Conservation (phyloP, 2,797 vertebrate genomes). For the Malurus leucopterus region DNA sequence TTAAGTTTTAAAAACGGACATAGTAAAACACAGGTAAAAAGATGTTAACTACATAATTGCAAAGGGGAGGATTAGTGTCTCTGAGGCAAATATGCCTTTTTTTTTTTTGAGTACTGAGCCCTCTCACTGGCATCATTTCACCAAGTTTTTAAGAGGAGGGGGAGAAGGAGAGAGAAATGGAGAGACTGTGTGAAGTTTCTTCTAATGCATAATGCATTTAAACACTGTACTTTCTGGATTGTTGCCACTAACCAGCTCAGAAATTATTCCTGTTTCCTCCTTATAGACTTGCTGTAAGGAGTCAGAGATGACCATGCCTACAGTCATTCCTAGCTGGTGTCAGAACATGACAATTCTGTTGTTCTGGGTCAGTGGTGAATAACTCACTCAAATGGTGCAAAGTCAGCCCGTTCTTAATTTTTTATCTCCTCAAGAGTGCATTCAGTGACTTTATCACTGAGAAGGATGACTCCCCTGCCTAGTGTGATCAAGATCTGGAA, state of each 20-base stretch:
- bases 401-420: constrained; percentile 78
- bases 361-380: constrained; percentile 72
- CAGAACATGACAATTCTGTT: constrained; percentile 51
- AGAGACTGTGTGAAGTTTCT: background rate
- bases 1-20: background rate
- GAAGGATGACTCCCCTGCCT: constrained; percentile 74
- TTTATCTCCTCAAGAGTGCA: constrained; percentile 76
- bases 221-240: background rate
- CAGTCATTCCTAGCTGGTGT: constrained; percentile 50
- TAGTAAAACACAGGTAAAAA: background rate
- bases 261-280: background rate
- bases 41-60: background rate
- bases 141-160: background rate
- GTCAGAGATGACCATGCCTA: constrained; percentile 43
- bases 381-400: constrained; percentile 67
- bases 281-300: constrained; percentile 28
- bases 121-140: background rate
- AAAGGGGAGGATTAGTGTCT: background rate
- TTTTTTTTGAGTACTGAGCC: background rate
- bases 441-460: constrained; percentile 73
- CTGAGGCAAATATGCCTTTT: background rate
- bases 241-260: background rate
- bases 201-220: background rate
- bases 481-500: constrained; percentile 71
- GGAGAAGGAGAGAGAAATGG: background rate